Conservation (phyloP, 2,888 invertebrate genomes). For the Heteromurus nitidus region DNA sequence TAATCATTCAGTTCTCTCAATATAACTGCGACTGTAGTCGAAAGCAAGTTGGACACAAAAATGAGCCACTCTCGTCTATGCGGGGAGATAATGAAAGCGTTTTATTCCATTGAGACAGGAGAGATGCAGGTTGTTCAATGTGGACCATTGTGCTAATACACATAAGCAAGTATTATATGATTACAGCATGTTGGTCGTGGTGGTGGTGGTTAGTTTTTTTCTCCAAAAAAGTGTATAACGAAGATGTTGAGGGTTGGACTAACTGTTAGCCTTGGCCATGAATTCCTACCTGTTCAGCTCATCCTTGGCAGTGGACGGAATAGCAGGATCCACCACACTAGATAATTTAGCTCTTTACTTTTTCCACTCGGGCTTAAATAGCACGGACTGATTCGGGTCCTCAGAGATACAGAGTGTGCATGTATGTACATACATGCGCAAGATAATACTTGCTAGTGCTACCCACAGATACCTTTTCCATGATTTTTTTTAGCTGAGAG, state of each 20-base stretch:
- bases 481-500: constrained; percentile 1
- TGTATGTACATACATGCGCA: too few species aligned
- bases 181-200: background rate
- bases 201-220: constrained; percentile 50
- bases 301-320: constrained; percentile 74
- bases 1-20: too few species aligned
- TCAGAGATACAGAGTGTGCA: too few species aligned
- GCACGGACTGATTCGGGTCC: too few species aligned
- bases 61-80: too few species aligned
- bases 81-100: too few species aligned
- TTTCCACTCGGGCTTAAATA: constrained; percentile 9
- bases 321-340: constrained; percentile 55
- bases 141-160: constrained; percentile 9
- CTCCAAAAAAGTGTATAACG: constrained; percentile 45
- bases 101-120: constrained; percentile 22
- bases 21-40: too few species aligned
- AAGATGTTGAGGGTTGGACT: constrained; percentile 69
- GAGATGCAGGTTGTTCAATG: constrained; percentile 33
- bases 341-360: constrained; percentile 31
- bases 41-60: too few species aligned
- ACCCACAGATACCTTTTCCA: background rate
- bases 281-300: constrained; percentile 74
- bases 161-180: background rate
- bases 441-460: background rate
- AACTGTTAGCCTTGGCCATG: constrained; percentile 74